Evolutionary conservation across 1,140 invertebrate genomes (phyloP), one percentile per base, ranked within the genome.

Genomic region (Aradophagus sp.): DNA sequence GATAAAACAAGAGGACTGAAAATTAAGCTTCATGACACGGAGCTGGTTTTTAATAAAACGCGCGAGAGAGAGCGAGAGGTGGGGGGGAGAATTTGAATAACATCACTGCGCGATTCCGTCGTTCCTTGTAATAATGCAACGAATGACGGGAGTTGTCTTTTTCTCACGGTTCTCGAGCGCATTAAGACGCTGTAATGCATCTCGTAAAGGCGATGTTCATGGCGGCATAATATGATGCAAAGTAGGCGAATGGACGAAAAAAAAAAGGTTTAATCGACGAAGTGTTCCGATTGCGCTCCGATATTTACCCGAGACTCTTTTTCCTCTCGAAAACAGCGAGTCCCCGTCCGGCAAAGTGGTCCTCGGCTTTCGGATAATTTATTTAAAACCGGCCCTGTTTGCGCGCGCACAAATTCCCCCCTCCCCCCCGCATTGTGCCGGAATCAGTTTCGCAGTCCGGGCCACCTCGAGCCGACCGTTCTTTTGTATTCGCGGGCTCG

Each of bases 211-310:
- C 55, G 69, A 72, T 65, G 61, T 66, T 70, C 67, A 66, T 50
- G 50, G 61, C 62, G 58, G 69, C 62, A 73, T 73, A 73, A 73
- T 73, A 63, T 62, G 52, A 73, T 67, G 69, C 56, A 73, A 73
- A 73, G 69, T 73, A 73, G 62, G 62, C 41, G 67, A 73, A 73
- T 67, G 50, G 55, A 66, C 41, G 69, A 61, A 66, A 66, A 72
- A 66, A 72, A 66, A 66, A 72, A 66, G 66, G 61, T 59, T 53
- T 67, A 66, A 62, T 62, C 69, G 67, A 62, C 52, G 50, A 45
- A 73, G 69, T 73, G 69, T 58, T 62, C 52, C 67, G 52, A 63
- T 63, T 50, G 67, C 58, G 52, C 52, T 71, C n/a, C 59, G 67
- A 71, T 63, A 71, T 71, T 63, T 63, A 59, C 67, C 45, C 66